Percentiles rank a stretch among this genome's conserved stretches.
These are phyloP conservation scores for Machimus atricapillus DNA, from an alignment of 2,888 invertebrate genomes.

Conservation along the genomic window DNA sequence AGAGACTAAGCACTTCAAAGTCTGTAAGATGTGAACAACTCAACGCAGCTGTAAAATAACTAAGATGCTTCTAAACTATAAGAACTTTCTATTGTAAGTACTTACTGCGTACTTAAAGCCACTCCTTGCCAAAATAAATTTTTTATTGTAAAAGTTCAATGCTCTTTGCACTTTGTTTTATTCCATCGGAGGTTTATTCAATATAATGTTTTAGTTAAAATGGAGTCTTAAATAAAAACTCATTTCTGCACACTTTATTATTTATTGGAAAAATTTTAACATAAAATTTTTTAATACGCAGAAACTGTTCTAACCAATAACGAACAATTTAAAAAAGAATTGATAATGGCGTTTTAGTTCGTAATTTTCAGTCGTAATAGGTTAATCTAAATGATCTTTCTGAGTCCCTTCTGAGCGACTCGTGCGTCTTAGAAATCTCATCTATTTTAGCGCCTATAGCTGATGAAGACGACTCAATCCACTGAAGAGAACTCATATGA, in stretches of 20 bases:
- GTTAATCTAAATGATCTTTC: conserved; percentile 73
- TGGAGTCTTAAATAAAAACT: neutral
- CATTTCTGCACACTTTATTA: neutral
- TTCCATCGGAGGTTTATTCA: neutral
- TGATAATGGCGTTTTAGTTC: neutral
- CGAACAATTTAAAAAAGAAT: neutral
- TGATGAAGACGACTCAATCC: conserved; percentile 87
- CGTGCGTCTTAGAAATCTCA: conserved; percentile 81
- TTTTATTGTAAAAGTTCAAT: conserved; percentile 42
- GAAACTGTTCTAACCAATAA: neutral
- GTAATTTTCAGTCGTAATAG: conserved; percentile 55
- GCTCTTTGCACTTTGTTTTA: conserved; percentile 6
- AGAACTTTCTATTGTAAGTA: conserved; percentile 20
- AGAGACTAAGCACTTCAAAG: conserved; percentile 39
- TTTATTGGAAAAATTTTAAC: conserved; percentile 2
- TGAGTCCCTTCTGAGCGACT: conserved; percentile 77
- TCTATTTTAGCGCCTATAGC: conserved; percentile 81
- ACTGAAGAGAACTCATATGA: conserved; percentile 94
- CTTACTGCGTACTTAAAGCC: conserved; percentile 26
- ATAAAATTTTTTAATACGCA: neutral
- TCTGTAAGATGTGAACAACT: conserved; percentile 9
- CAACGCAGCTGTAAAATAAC: conserved; percentile 39
- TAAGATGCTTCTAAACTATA: conserved; percentile 38
- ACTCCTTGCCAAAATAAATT: conserved; percentile 45
- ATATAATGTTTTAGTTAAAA: neutral